Evolutionary conservation across 2,113 vertebrate species (phyloP), one percentile per base, ranked within the genome.

Genomic region (Isichthys henryi): DNA sequence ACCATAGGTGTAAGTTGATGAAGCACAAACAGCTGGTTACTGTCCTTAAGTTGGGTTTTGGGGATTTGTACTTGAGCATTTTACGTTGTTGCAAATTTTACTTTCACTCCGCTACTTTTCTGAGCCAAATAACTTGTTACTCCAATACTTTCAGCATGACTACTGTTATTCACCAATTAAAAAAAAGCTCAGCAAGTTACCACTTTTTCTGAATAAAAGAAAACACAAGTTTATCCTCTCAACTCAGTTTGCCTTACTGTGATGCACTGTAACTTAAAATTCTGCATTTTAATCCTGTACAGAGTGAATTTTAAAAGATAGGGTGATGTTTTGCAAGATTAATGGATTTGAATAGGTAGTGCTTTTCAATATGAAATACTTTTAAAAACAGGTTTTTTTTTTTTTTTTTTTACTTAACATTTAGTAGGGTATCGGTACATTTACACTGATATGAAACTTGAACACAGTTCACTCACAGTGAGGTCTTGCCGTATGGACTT

Each of bases 401-500:
- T 13, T 13, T 13, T 13, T 31, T 70, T 70, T 62, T 70, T 66
- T 13, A 31, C 3, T 27, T 13, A 4, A 31, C n/a, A 27, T 10
- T 66, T n/a, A n/a, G 2, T 62, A 27, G 7, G 58, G 58, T 3
- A 31, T 27, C 8, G 23, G n/a, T 3, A 66, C n/a, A 27, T 11
- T 70, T 62, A 58, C 53, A 9, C 4, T 31, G 27, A 10, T 27
- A 31, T 31, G 62, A 31, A 70, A 27, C 11, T 0, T 4, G n/a
- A 27, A 31, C 2, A 10, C 45, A 83, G 50, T 2, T 77, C 13
- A 92, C 96, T 90, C 82, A 98, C 97, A 82, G 97, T 98, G 77
- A 98, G 96, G 93, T 98, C 97, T 93, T 98, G 97, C 86, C 97
- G 94, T 91, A 98, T 97, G 0, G 97, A 98, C 90, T 98, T 98